These are phyloP conservation scores for Pocillopora verrucosa DNA, from an alignment of 64 coral and sea anemone species.

Conservation along the genomic window DNA sequence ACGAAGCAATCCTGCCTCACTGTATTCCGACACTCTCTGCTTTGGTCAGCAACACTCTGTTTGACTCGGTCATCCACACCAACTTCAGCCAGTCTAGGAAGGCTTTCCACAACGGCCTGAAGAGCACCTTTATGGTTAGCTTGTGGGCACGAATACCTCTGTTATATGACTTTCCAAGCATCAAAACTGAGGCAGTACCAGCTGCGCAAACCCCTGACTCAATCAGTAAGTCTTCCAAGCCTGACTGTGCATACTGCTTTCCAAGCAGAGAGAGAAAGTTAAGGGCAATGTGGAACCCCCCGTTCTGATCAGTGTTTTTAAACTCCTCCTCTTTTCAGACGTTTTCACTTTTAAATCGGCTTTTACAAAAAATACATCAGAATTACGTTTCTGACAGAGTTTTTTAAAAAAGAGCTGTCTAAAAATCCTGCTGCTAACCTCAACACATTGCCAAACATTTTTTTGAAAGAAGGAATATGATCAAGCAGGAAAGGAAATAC, in stretches of 20 bases:
- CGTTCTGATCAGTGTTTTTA: conserved; percentile 27
- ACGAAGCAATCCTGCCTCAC: conserved; percentile 1
- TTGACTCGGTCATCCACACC: conserved; percentile 27
- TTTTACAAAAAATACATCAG: too few relatives aligned
- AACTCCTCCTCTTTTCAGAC: too few relatives aligned
- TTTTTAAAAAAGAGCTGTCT: too few relatives aligned
- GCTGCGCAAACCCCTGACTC: conserved; percentile 61
- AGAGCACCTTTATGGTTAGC: conserved; percentile 39
- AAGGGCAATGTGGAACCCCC: conserved; percentile 49
- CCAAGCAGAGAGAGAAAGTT: conserved; percentile 52
- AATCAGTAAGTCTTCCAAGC: conserved; percentile 65
- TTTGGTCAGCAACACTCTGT: too few relatives aligned
- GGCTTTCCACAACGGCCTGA: conserved; percentile 45
- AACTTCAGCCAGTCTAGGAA: conserved; percentile 33
- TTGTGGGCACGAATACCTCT: too few relatives aligned
- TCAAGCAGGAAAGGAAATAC: too few relatives aligned
- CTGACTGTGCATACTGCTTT: too few relatives aligned
- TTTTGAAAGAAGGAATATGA: too few relatives aligned
- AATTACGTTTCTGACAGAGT: too few relatives aligned
- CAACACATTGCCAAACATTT: too few relatives aligned
- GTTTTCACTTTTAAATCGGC: too few relatives aligned
- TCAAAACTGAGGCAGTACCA: conserved; percentile 29
- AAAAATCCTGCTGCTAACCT: too few relatives aligned
- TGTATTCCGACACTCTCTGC: background rate
- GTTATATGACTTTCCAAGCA: conserved; percentile 57